Conservation (phyloP, 2,888 invertebrate species). For the Andrena bucephala region DNA sequence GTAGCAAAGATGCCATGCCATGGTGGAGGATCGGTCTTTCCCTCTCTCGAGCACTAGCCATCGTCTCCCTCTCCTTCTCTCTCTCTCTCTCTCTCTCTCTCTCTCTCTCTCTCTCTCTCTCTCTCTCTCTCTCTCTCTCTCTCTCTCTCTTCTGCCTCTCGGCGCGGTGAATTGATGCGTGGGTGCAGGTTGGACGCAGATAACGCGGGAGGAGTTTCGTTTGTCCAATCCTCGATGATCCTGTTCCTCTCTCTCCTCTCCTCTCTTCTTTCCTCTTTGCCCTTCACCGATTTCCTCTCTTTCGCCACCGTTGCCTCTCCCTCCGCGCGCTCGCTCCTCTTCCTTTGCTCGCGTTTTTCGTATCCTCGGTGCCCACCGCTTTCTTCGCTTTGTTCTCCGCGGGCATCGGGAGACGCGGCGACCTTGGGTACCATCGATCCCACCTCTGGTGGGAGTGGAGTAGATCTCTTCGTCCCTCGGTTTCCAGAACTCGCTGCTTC, state of each 20-base stretch:
- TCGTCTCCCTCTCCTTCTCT: constrained; percentile 11
- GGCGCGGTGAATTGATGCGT: constrained; percentile 76
- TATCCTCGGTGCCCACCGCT: neutral
- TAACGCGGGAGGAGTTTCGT: constrained; percentile 83
- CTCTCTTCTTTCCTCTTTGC: constrained; percentile 27
- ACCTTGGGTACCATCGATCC: constrained; percentile 15
- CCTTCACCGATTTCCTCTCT: constrained; percentile 6
- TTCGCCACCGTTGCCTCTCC: neutral
- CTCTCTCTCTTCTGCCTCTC: constrained; percentile 25
- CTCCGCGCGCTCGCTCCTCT: neutral
- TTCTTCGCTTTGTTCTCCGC: neutral
- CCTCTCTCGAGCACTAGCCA: constrained; percentile 37
- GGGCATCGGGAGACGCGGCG: neutral
- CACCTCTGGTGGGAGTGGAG: constrained; percentile 3
- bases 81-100: constrained; percentile 9
- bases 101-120: neutral
- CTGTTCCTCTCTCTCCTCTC: constrained; percentile 62
- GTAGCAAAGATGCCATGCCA: constrained; percentile 46
- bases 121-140: neutral
- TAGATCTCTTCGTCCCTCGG: neutral
- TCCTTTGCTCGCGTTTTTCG: constrained; percentile 8
- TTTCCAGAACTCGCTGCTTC: neutral
- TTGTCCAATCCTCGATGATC: constrained; percentile 83
- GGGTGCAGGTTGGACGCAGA: constrained; percentile 83
- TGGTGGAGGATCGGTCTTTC: constrained; percentile 57